Evolutionary conservation across 2,113 vertebrate genomes (phyloP).

Genomic region (Epinephelus lanceolatus): DNA sequence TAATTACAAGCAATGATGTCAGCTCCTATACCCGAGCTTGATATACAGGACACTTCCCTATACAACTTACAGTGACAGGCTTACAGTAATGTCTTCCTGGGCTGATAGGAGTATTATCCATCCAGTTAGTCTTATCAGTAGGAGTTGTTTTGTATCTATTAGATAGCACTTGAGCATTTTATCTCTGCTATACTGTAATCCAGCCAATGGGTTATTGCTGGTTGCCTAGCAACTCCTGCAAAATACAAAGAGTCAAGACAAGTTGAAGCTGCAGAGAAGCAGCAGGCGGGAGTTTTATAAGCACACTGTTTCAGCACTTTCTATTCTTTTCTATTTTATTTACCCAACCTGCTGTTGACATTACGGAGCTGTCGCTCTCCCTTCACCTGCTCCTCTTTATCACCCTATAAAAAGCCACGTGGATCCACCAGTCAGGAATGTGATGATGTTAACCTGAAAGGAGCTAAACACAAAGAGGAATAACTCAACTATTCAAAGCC

Average conservation of each 20-base stretch:
- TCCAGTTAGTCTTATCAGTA: slow-evolving; percentile 53
- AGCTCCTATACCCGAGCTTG: neutral
- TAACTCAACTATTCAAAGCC: slow-evolving; percentile 41
- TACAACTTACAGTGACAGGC: neutral
- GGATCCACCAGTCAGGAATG: slow-evolving; percentile 68
- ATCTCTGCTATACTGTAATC: slow-evolving; percentile 61
- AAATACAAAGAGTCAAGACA: slow-evolving; percentile 68
- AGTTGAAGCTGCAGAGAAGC: slow-evolving; percentile 32
- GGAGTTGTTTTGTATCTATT: slow-evolving; percentile 52
- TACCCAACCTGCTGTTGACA: slow-evolving; percentile 60
- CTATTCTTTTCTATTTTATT: slow-evolving; percentile 61
- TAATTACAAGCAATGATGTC: slow-evolving; percentile 32
- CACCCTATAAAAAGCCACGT: slow-evolving; percentile 69
- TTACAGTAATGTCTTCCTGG: slow-evolving; percentile 19
- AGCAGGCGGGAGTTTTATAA: slow-evolving; percentile 54
- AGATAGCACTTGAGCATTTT: slow-evolving; percentile 53
- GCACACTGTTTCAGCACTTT: slow-evolving; percentile 28
- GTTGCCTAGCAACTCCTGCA: slow-evolving; percentile 77
- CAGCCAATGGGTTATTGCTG: slow-evolving; percentile 49
- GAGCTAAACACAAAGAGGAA: slow-evolving; percentile 40
- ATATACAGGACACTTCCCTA: neutral
- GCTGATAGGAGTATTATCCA: slow-evolving; percentile 31
- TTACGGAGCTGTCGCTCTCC: slow-evolving; percentile 29
- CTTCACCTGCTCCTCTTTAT: slow-evolving; percentile 57
- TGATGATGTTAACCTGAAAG: slow-evolving; percentile 46